phyloP scores from a whole-genome alignment of 2,113 vertebrate genomes.

The Dryoscopus gambensis region DNA sequence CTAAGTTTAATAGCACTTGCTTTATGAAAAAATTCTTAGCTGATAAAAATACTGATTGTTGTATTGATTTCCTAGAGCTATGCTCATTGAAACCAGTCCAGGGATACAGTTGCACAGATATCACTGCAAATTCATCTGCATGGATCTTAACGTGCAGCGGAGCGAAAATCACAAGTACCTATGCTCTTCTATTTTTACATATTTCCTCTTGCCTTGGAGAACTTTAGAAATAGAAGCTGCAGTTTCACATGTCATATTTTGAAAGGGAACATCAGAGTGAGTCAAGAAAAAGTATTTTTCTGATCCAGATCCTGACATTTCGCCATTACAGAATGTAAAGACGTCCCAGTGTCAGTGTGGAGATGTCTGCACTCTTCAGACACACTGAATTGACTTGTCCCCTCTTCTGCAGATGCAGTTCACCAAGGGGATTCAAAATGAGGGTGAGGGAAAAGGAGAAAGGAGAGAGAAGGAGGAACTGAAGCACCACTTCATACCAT shows the following conservation, averaged over 20 bases:
- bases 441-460: not conserved
- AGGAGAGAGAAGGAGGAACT: not conserved
- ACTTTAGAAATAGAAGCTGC: not conserved
- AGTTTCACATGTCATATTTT: not conserved
- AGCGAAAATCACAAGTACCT: not conserved
- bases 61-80: not conserved
- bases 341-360: not conserved
- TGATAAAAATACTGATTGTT: not conserved
- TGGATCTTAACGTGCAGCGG: not conserved
- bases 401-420: not conserved
- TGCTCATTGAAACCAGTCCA: not conserved
- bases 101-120: not conserved
- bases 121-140: not conserved
- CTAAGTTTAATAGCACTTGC: not conserved
- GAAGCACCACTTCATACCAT: not conserved
- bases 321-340: not conserved
- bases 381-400: not conserved
- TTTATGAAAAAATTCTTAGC: not conserved
- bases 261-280: not conserved
- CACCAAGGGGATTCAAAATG: not conserved
- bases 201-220: not conserved
- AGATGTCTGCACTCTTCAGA: slow-evolving; percentile 8
- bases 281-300: not conserved
- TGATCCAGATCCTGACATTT: not conserved
- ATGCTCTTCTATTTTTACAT: not conserved